A percentile compares a stretch with the other conserved stretches of the same genome.
phyloP scores from a whole-genome alignment of 2,113 vertebrate genomes.

The Hymenochirus boettgeri region DNA sequence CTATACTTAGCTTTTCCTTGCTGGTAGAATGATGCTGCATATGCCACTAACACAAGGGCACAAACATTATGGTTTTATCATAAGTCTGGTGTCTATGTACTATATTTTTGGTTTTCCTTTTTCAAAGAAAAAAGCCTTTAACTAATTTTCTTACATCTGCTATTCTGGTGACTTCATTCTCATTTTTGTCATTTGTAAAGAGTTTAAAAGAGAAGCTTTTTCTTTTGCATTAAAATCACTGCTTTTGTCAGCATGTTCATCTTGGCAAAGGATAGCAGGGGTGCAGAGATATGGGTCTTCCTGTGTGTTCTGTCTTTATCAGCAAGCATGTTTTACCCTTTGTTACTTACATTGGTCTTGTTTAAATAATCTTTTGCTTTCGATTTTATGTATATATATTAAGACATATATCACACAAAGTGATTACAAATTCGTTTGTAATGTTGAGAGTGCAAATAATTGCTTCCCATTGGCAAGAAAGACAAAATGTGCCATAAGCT shows the following conservation, averaged over 20 bases:
- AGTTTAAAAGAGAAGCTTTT: conserved; percentile 53
- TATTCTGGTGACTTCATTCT: conserved; percentile 71
- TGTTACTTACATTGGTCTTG: conserved; percentile 63
- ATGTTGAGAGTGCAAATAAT: too few relatives aligned
- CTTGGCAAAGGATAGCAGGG: conserved; percentile 47
- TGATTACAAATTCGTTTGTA: too few relatives aligned
- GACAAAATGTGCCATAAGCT: too few relatives aligned
- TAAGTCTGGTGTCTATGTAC: too few relatives aligned
- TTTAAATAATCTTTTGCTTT: conserved; percentile 61
- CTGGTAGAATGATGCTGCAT: conserved; percentile 41
- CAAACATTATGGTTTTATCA: too few relatives aligned
- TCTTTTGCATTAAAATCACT: conserved; percentile 65
- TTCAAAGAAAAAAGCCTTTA: conserved; percentile 38
- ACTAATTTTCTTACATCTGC: conserved; percentile 51
- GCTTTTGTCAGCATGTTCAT: conserved; percentile 74
- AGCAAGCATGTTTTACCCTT: conserved; percentile 71
- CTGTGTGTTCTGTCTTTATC: conserved; percentile 57
- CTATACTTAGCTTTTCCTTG: too few relatives aligned
- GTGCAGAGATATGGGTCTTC: conserved; percentile 44
- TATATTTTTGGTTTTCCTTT: conserved; percentile 51
- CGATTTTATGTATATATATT: conserved; percentile 56
- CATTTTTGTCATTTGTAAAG: conserved; percentile 80
- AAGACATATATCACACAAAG: too few relatives aligned
- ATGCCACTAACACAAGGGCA: conserved; percentile 53
- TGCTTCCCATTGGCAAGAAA: too few relatives aligned